These are phyloP conservation scores for Lipophrys pholis DNA, from an alignment of 2,113 vertebrate genomes.

Conservation along the genomic window DNA sequence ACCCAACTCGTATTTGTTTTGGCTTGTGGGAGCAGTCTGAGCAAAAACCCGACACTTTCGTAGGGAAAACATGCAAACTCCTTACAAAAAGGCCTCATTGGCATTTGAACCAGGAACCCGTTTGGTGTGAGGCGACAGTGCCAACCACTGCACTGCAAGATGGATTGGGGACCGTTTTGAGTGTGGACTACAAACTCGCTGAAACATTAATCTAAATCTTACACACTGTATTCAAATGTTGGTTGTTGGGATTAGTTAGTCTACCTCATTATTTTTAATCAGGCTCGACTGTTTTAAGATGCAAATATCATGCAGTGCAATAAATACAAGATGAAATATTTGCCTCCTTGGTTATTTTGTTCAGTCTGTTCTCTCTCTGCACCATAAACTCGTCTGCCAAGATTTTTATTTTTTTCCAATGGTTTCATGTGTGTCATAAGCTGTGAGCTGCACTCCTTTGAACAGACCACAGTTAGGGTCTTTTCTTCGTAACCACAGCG, in stretches of 20 bases:
- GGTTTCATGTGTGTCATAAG: constrained; percentile 14
- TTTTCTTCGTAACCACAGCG: constrained; percentile 1
- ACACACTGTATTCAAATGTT: neutral
- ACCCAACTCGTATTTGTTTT: no score
- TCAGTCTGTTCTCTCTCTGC: neutral
- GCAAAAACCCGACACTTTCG: no score
- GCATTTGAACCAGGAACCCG: no score
- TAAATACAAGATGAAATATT: constrained; percentile 34
- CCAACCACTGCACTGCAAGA: no score
- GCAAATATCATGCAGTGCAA: constrained; percentile 25
- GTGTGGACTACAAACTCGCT: no score
- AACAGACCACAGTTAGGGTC: neutral
- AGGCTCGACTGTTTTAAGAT: constrained; percentile 39
- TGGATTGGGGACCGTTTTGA: no score
- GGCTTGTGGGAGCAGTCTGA: no score
- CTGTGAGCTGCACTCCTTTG: neutral
- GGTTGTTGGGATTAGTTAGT: constrained; percentile 21
- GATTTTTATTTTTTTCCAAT: neutral
- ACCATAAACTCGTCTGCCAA: neutral
- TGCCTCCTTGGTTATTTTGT: neutral
- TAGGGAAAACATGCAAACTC: no score
- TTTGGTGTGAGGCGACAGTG: no score
- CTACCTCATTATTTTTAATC: constrained; percentile 34
- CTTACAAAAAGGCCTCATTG: no score
- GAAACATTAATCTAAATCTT: no score